phyloP scores from a whole-genome alignment of 2,888 invertebrate species.

The Callimorpha dominula region DNA sequence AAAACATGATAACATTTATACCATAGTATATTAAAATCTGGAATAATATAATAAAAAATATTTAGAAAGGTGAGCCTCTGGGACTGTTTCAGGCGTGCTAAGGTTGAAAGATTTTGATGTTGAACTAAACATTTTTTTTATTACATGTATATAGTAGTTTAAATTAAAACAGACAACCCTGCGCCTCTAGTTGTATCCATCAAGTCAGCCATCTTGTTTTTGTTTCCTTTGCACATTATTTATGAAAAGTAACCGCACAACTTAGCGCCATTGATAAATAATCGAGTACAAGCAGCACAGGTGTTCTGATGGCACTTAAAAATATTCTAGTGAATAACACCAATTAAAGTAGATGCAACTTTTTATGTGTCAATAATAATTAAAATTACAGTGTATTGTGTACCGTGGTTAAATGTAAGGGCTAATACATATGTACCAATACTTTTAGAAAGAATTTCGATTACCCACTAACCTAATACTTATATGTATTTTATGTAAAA shows the following conservation, averaged over 20 bases:
- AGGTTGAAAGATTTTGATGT: no score
- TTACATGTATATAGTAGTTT: not conserved
- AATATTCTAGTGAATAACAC: constrained; percentile 23
- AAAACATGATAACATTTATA: no score
- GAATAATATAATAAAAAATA: no score
- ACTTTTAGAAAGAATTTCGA: not conserved
- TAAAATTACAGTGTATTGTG: not conserved
- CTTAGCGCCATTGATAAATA: constrained; percentile 65
- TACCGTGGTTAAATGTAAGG: not conserved
- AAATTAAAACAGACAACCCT: constrained; percentile 45
- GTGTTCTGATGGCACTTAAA: constrained; percentile 31
- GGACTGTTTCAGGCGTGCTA: no score
- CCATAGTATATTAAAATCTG: no score
- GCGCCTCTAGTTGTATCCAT: constrained; percentile 42
- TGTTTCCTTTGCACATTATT: constrained; percentile 59
- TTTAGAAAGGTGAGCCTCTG: no score
- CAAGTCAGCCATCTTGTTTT: constrained; percentile 61
- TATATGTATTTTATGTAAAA: no score
- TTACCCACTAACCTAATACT: no score
- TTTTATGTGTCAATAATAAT: not conserved
- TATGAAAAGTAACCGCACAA: constrained; percentile 56
- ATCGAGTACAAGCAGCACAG: constrained; percentile 29
- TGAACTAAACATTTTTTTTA: no score
- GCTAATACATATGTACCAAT: not conserved
- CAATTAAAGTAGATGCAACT: not conserved